Conservation (phyloP, 1,140 invertebrate species). For the Solenopsis invicta region DNA sequence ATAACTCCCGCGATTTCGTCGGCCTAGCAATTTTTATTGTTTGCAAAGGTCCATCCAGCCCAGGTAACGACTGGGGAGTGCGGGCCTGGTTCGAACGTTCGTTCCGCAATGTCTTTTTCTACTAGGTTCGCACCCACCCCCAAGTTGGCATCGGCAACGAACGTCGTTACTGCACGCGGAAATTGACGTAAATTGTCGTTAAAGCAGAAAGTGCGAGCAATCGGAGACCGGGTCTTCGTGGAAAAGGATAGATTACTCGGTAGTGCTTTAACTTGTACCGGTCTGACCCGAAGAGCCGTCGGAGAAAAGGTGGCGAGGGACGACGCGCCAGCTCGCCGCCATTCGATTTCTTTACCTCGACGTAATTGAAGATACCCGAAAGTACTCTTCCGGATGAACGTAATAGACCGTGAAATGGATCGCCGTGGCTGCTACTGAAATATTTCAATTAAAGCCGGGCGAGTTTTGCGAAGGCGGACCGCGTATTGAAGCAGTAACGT, state of each 20-base stretch:
- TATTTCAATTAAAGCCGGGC: constrained; percentile 61
- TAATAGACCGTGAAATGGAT: constrained; percentile 62
- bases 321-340: constrained; percentile 46
- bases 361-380: constrained; percentile 65
- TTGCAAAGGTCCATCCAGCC: not conserved
- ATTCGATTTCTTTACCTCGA: constrained; percentile 62
- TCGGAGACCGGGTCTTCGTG: constrained; percentile 54
- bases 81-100: not conserved
- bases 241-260: constrained; percentile 69
- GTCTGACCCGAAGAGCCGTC: constrained; percentile 13
- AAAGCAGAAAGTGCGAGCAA: constrained; percentile 79
- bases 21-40: constrained; percentile 21
- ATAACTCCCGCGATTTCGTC: not conserved
- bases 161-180: constrained; percentile 69
- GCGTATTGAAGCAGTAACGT: constrained; percentile 16
- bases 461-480: constrained; percentile 41
- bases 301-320: constrained; percentile 52
- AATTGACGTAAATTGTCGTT: constrained; percentile 80
- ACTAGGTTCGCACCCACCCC: not conserved
- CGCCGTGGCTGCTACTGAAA: constrained; percentile 44
- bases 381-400: constrained; percentile 58
- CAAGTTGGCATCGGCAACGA: constrained; percentile 16
- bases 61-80: not conserved
- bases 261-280: constrained; percentile 75
- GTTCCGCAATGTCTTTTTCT: constrained; percentile 36